Evolutionary conservation across 2,888 invertebrate species (phyloP).

Genomic region (Zygaena filipendulae): DNA sequence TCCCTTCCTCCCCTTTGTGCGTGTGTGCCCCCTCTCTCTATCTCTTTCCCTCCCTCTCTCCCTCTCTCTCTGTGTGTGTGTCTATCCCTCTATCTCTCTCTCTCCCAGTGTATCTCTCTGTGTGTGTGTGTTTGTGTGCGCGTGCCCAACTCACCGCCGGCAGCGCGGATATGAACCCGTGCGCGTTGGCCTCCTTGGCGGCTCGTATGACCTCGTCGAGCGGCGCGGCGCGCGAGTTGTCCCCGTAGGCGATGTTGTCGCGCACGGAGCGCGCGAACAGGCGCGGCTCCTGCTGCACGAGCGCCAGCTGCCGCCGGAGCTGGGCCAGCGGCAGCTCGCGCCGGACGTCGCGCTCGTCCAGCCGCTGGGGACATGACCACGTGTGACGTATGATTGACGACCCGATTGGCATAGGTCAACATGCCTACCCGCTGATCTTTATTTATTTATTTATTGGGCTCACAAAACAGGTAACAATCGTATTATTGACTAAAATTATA

Average conservation of each 20-base stretch:
- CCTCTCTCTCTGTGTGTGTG: too few species aligned
- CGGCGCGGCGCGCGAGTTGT: conserved; percentile 69
- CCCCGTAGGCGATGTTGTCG: conserved; percentile 90
- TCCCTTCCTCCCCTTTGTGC: too few species aligned
- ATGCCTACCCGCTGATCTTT: not conserved
- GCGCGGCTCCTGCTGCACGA: conserved; percentile 87
- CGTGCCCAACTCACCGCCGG: conserved; percentile 74
- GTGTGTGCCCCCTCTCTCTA: too few species aligned
- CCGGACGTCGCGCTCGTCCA: conserved; percentile 69
- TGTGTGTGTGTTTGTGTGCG: too few species aligned
- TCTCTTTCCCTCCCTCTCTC: too few species aligned
- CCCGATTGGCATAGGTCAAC: not conserved
- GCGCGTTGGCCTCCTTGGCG: conserved; percentile 81
- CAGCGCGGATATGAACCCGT: conserved; percentile 75
- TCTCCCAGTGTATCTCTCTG: too few species aligned
- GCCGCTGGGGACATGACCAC: too few species aligned
- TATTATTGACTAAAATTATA: too few species aligned
- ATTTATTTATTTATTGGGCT: too few species aligned
- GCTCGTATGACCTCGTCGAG: conserved; percentile 77
- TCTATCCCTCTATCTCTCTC: too few species aligned
- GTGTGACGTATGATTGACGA: too few species aligned
- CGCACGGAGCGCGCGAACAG: conserved; percentile 82
- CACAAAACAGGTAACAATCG: too few species aligned
- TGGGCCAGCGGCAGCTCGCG: conserved; percentile 70
- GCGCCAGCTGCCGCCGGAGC: conserved; percentile 77